Evolutionary conservation across 1,140 invertebrate species (phyloP), one percentile per base, ranked within the genome.

Genomic region (Drosophila trapezifrons): DNA sequence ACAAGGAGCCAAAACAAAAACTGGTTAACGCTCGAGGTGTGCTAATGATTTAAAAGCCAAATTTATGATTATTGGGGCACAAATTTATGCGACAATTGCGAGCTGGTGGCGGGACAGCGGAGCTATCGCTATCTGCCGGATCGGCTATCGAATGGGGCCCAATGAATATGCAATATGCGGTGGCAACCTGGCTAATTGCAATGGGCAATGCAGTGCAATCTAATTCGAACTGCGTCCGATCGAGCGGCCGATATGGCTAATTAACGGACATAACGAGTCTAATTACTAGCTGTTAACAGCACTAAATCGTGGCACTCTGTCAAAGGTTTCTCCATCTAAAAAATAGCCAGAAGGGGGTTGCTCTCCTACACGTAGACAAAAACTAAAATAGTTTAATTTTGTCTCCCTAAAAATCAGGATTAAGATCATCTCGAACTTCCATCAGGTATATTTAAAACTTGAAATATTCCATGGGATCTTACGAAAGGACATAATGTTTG

Each of bases 211-310:
- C 65, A 72, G 58, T 43, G 64, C 29, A 42, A 56, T 62, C 45
- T 37, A 54, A 37, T 54, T 18, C 8, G 20, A 54, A 54, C 51
- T 54, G 18, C n/a, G 18, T 22, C 13, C 22, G 56, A 60, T 46
- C 45, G 38, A 47, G 20, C 45, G 49, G 66, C 65, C 71, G 84
- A 89, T 86, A 89, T 71, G 67, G 79, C 64, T 87, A 87, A 86
- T 86, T 86, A 86, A 69, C 66, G 47, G 72, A 59, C 72, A 84
- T 77, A 84, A 84, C 69, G 76, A 72, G 76, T 52, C 80, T 87
- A 87, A 87, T 86, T 86, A 86, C 84, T 56, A 89, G 80, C 84
- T 86, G 83, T 86, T 86, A 86, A 86, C 83, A 89, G 73, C 77
- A 78, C 77, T 89, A 89, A 89, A 84, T 80, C 62, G 83, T 70